Evolutionary conservation across 1,140 invertebrate species (phyloP).

Genomic region (Thaumatotibia leucotreta): DNA sequence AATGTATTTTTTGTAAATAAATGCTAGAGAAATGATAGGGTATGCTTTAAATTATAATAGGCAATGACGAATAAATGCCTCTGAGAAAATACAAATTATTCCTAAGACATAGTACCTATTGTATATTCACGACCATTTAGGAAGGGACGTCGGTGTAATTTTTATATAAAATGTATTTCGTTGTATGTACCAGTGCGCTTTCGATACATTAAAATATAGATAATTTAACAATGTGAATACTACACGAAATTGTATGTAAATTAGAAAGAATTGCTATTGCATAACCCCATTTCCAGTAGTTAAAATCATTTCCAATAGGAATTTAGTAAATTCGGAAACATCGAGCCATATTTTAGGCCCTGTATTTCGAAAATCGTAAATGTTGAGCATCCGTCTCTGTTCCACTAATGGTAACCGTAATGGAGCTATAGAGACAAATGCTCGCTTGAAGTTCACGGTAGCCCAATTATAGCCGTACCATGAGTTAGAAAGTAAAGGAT

Average conservation of each 20-base stretch:
- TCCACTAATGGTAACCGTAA: neutral
- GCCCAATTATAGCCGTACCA: too few relatives aligned
- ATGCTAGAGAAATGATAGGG: slow-evolving; percentile 1
- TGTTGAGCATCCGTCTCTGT: neutral
- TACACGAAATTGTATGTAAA: neutral
- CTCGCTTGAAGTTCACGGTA: too few relatives aligned
- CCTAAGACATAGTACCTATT: neutral
- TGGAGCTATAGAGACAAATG: neutral
- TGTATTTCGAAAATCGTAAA: neutral
- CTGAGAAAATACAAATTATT: slow-evolving; percentile 9
- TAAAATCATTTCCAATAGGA: neutral
- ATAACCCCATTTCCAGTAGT: neutral
- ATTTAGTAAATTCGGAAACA: neutral
- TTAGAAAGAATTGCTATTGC: neutral
- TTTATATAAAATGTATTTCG: neutral
- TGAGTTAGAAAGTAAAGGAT: too few relatives aligned
- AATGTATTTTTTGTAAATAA: slow-evolving; percentile 13
- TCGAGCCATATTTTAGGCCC: neutral
- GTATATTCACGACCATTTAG: neutral
- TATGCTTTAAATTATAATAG: slow-evolving; percentile 8
- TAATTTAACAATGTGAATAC: neutral
- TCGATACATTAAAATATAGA: neutral
- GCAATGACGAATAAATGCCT: neutral
- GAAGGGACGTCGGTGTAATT: neutral
- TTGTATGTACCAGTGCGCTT: neutral